phyloP scores from a whole-genome alignment of 2,113 vertebrate genomes.

The Brachyistius frenatus region DNA sequence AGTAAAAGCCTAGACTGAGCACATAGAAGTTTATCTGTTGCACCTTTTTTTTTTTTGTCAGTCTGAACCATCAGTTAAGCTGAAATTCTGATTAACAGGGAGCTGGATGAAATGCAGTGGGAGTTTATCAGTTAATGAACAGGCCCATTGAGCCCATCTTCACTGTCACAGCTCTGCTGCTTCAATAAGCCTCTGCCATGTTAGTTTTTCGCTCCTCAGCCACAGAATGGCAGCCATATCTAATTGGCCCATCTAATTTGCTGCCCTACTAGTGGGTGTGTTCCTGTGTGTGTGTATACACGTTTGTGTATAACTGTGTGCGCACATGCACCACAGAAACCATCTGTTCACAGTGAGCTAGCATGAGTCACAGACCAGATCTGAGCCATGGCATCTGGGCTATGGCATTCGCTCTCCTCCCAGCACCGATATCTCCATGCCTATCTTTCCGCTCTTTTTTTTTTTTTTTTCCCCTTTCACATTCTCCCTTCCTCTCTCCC shows the following conservation, averaged over 20 bases:
- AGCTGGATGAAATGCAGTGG: slow-evolving; percentile 38
- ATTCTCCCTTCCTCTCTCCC: slow-evolving; percentile 33
- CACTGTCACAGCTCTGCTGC: slow-evolving; percentile 38
- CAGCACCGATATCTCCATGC: slow-evolving; percentile 34
- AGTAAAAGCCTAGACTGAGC: background rate
- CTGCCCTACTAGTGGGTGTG: slow-evolving; percentile 49
- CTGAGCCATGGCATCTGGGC: slow-evolving; percentile 76
- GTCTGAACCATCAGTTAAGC: slow-evolving; percentile 31
- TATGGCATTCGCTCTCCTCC: slow-evolving; percentile 62
- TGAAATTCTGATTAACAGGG: slow-evolving; percentile 48
- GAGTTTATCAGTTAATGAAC: slow-evolving; percentile 56
- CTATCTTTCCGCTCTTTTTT: slow-evolving; percentile 22
- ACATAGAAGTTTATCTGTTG: slow-evolving; percentile 12
- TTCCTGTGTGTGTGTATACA: slow-evolving; percentile 6
- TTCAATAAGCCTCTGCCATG: slow-evolving; percentile 58
- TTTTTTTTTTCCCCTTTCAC: slow-evolving; percentile 9
- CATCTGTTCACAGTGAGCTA: slow-evolving; percentile 79
- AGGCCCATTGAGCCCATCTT: slow-evolving; percentile 36
- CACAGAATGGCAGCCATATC: slow-evolving; percentile 70
- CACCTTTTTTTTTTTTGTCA: background rate
- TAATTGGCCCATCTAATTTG: slow-evolving; percentile 74
- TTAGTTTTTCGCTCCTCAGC: slow-evolving; percentile 60
- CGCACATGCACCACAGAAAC: slow-evolving; percentile 68
- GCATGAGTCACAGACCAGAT: slow-evolving; percentile 77
- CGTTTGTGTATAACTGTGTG: slow-evolving; percentile 31